Conservation (phyloP, 2,797 vertebrate genomes). For the Paramormyrops hopkinsi region DNA sequence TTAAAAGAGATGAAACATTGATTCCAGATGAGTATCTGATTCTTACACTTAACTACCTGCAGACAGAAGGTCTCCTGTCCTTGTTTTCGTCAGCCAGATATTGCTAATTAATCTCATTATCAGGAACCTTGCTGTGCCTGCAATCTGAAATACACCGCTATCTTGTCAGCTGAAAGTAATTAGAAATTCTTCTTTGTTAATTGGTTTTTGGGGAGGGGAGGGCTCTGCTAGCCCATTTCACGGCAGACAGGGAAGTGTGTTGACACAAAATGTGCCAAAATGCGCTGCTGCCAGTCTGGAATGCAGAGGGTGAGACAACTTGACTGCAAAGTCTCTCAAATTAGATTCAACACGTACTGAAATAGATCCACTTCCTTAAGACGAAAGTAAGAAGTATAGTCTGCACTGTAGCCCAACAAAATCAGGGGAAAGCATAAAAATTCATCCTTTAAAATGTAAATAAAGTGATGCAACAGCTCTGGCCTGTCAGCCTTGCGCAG, state of each 20-base stretch:
- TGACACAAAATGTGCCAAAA: background rate
- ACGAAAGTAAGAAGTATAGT: background rate
- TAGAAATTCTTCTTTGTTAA: background rate
- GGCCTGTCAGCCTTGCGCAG: background rate
- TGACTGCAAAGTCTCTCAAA: background rate
- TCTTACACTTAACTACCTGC: background rate
- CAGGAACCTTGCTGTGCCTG: background rate
- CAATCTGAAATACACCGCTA: background rate
- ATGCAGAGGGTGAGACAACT: background rate
- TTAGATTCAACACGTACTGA: background rate
- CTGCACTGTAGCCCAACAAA: background rate
- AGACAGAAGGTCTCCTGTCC: background rate
- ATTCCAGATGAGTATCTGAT: background rate
- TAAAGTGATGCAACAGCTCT: background rate
- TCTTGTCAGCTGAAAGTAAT: background rate
- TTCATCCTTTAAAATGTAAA: background rate
- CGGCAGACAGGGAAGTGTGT: background rate
- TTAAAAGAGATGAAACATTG: background rate
- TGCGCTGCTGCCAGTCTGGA: background rate
- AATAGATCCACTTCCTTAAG: background rate
- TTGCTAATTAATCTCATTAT: constrained; percentile 17
- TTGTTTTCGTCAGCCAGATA: background rate
- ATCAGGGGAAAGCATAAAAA: background rate
- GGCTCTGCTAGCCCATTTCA: background rate
- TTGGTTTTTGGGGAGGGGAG: background rate